These are phyloP conservation scores for Cactoblastis cactorum DNA, from an alignment of 2,888 invertebrate genomes.

Conservation along the genomic window DNA sequence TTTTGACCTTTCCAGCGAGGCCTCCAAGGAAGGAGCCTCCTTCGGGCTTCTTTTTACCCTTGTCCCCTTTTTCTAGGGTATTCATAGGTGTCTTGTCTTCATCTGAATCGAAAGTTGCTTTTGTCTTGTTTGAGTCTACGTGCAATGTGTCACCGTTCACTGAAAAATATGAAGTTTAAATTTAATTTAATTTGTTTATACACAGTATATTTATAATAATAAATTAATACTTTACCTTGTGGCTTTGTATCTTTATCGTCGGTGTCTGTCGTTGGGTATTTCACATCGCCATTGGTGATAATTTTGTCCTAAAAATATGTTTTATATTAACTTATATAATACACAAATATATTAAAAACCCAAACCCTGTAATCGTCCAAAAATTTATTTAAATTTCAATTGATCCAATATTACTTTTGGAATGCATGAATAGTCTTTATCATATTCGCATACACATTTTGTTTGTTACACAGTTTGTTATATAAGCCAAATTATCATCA, in stretches of 20 bases:
- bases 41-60: constrained; percentile 69
- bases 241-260: constrained; percentile 50
- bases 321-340: not conserved
- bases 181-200: not conserved
- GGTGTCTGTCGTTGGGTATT: constrained; percentile 48
- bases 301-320: constrained; percentile 48
- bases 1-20: constrained; percentile 61
- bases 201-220: not conserved
- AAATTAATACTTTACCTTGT: constrained; percentile 40
- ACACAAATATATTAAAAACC: not conserved
- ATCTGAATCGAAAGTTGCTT: constrained; percentile 77
- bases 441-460: no score
- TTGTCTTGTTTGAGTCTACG: constrained; percentile 73
- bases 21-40: constrained; percentile 59
- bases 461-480: no score
- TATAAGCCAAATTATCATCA: no score
- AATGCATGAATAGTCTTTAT: no score
- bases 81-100: constrained; percentile 77
- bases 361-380: no score
- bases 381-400: no score
- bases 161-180: constrained; percentile 31
- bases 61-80: constrained; percentile 74
- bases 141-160: constrained; percentile 69
- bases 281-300: constrained; percentile 65
- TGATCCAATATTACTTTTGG: no score